Conservation (phyloP, 2,113 vertebrate species). For the Sebastes fasciatus region DNA sequence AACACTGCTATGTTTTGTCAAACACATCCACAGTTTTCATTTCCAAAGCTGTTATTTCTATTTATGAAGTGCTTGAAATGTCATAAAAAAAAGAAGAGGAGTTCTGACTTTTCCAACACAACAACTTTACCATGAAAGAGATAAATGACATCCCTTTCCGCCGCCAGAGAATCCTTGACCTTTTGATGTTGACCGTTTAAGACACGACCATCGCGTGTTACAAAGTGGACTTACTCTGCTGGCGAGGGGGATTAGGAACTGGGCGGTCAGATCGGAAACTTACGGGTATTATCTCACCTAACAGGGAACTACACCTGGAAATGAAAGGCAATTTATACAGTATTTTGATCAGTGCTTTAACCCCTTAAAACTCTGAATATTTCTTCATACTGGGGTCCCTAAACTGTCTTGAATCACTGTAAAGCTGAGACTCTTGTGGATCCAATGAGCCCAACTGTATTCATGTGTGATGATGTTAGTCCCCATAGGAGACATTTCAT, state of each 20-base stretch:
- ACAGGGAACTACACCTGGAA: neutral
- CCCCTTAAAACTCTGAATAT: too few species aligned
- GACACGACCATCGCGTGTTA: neutral
- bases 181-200: neutral
- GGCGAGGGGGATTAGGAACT: constrained; percentile 19
- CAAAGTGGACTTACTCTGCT: neutral
- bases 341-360: neutral
- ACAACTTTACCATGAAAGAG: neutral
- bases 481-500: too few species aligned
- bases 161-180: neutral
- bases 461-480: too few species aligned
- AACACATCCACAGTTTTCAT: neutral
- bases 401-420: too few species aligned
- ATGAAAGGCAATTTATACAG: neutral
- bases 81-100: neutral
- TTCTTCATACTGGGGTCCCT: too few species aligned
- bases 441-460: too few species aligned
- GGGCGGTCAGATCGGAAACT: neutral
- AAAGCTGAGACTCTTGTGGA: too few species aligned
- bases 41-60: neutral
- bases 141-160: neutral
- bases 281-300: neutral
- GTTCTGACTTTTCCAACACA: neutral
- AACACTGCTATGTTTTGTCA: too few species aligned
- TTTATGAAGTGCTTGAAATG: neutral